Evolutionary conservation across 2,888 invertebrate species (phyloP).

Genomic region (Conomelus anceps): DNA sequence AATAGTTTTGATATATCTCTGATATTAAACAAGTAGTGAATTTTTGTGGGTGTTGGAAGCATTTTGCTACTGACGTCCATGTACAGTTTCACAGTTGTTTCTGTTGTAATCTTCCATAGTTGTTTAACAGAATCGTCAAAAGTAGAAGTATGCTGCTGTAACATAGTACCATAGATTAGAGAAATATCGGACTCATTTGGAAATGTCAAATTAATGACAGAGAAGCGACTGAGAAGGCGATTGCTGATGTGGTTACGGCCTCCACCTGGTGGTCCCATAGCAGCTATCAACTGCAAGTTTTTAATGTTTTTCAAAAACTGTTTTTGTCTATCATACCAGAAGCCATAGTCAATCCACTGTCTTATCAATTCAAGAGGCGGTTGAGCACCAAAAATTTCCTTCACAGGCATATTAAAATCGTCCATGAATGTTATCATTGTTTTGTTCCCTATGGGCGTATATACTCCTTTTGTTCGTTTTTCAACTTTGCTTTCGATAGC

Average conservation of each 20-base stretch:
- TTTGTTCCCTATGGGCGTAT: constrained; percentile 66
- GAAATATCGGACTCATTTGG: constrained; percentile 70
- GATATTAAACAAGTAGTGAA: constrained; percentile 84
- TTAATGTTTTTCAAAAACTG: constrained; percentile 70
- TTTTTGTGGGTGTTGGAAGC: constrained; percentile 81
- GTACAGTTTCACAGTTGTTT: constrained; percentile 71
- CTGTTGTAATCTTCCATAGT: constrained; percentile 56
- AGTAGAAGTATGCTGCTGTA: constrained; percentile 66
- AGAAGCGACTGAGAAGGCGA: constrained; percentile 71
- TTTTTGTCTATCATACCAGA: constrained; percentile 79
- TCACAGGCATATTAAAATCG: constrained; percentile 88
- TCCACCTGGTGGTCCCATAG: constrained; percentile 84
- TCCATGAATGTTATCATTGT: constrained; percentile 82
- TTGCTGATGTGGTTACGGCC: constrained; percentile 73
- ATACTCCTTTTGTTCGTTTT: constrained; percentile 79
- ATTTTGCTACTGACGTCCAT: constrained; percentile 63
- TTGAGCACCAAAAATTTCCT: constrained; percentile 81
- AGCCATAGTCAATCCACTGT: constrained; percentile 82
- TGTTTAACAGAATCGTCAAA: constrained; percentile 75
- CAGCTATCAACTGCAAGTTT: constrained; percentile 56
- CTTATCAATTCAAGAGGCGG: constrained; percentile 78
- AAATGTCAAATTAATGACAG: constrained; percentile 70
- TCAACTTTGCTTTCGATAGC: constrained; percentile 79
- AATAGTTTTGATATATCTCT: constrained; percentile 75
- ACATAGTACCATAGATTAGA: constrained; percentile 78